Evolutionary conservation across 1,140 invertebrate species (phyloP), one percentile per base, ranked within the genome.

Genomic region (Gryon sp.): DNA sequence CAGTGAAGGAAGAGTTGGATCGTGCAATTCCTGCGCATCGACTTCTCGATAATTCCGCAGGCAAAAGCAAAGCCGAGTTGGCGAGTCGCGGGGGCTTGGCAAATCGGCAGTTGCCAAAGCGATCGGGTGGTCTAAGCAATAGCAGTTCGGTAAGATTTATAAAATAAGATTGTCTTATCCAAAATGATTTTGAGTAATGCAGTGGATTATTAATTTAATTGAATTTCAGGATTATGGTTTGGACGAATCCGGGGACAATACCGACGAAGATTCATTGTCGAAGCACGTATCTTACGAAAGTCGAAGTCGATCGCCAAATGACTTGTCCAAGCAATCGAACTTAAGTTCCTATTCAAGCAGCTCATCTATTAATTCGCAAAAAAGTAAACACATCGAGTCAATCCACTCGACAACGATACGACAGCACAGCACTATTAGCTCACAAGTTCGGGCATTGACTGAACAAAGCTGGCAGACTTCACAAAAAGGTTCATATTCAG

Each of bases 41-140:
- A 82, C 90, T 98, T 14, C 90, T 98, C 15, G 96, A 98, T 84
- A 95, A 94, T 68, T 95, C 95, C 6, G 95, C 93, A 7, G 95
- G 92, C 76, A 96, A 96, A 88, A 93, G 94, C 24, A 97, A 97
- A 88, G 96, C 95, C 11, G 96, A 97, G 85, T 89, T 98, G 66
- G 96, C 93, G 3, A 93, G 90, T 78, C 89, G 93, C 80, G 93
- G 93, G 57, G 91, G 91, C 74, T 81, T 92, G 59, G 91, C 90
- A 0, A 88, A 89, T 82, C 82, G 87, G 15, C 87, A 88, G 52
- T 78, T 90, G 11, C 89, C 90, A 34, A 88, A 88, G 80, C 79
- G 88, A 75, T 90, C 82, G 40, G 91, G 81, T 79, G 91, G 87
- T 78, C 88, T 92, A 79, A 92, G 91, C 80, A 92, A 92, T 81